Percentiles rank a stretch among this genome's conserved stretches.
Evolutionary conservation across 2,113 vertebrate species (phyloP).

Genomic region (Notechis scutatus): DNA sequence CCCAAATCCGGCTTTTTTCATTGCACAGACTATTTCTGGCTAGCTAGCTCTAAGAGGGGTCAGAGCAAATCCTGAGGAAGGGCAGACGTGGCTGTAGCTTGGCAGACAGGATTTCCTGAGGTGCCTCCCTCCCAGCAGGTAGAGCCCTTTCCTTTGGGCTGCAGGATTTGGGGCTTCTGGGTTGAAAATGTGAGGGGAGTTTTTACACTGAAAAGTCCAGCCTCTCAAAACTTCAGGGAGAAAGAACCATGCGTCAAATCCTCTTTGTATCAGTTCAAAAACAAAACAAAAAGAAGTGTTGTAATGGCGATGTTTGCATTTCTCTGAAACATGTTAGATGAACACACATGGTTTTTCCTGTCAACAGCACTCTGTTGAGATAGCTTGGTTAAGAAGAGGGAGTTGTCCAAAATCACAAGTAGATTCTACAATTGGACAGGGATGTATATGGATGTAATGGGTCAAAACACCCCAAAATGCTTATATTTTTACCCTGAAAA

Average conservation of each 20-base stretch:
- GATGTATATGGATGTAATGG: neutral
- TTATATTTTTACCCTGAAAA: neutral
- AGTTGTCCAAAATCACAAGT: neutral
- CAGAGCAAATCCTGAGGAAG: neutral
- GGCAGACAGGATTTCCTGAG: slow-evolving; percentile 21
- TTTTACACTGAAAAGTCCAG: neutral
- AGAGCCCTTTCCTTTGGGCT: neutral
- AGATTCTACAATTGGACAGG: neutral
- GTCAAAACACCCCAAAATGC: neutral
- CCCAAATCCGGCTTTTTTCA: neutral
- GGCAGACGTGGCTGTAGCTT: neutral
- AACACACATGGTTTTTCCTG: neutral
- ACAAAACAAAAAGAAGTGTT: neutral
- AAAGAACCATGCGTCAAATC: neutral
- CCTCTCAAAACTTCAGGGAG: neutral
- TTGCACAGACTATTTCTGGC: neutral
- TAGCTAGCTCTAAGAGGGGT: neutral
- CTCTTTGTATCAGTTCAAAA: neutral
- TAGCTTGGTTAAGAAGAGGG: neutral
- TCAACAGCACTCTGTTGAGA: neutral
- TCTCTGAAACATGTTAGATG: neutral
- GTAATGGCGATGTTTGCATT: neutral
- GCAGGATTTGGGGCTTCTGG: neutral
- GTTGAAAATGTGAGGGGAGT: neutral
- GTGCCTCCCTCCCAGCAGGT: slow-evolving; percentile 3